A percentile compares a stretch with the other conserved stretches of the same genome.
Conservation (phyloP, 2,888 invertebrate genomes). For the Synanthedon myopaeformis region DNA sequence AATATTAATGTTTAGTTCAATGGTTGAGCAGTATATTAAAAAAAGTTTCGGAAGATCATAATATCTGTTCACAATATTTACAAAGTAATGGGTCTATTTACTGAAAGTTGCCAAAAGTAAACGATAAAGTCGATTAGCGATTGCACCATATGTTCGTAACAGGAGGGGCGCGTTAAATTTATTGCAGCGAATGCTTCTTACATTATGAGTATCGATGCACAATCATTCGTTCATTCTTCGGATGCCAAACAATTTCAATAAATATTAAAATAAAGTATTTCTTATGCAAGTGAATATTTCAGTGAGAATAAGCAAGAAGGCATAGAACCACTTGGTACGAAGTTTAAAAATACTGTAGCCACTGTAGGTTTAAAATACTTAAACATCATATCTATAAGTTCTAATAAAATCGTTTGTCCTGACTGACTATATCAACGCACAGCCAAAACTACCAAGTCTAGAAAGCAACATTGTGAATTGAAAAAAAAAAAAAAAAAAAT, state of each 20-base stretch:
- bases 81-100: background rate
- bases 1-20: background rate
- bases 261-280: too few species aligned
- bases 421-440: too few species aligned
- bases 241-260: background rate
- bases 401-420: too few species aligned
- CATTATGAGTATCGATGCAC: conserved; percentile 41
- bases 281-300: too few species aligned
- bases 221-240: conserved; percentile 32
- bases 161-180: conserved; percentile 40
- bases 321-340: too few species aligned
- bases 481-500: background rate
- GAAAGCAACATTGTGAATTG: too few species aligned
- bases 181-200: conserved; percentile 44
- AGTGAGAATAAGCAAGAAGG: too few species aligned
- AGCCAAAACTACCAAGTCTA: too few species aligned
- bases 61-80: background rate
- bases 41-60: background rate
- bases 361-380: too few species aligned
- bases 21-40: background rate
- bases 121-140: conserved; percentile 32
- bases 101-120: conserved; percentile 8
- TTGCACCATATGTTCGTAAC: conserved; percentile 44
- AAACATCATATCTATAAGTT: too few species aligned
- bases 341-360: too few species aligned